Percentiles rank a stretch among this genome's conserved stretches.
phyloP scores from a whole-genome alignment of 2,797 vertebrate species.

The Gobionotothen gibberifrons region DNA sequence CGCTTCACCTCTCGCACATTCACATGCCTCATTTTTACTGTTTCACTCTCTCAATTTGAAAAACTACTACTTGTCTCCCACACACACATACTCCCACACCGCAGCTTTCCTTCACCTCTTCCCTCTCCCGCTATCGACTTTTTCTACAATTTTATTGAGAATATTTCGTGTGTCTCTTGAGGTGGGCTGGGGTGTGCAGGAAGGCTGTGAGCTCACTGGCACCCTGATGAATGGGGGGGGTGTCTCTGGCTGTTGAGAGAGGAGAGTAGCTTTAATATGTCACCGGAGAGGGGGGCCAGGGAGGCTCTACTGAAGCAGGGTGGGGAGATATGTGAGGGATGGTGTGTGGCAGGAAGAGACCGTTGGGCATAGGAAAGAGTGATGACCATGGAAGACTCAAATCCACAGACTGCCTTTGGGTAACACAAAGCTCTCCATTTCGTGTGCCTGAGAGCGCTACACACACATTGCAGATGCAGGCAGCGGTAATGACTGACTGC shows the following conservation, averaged over 20 bases:
- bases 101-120: not conserved
- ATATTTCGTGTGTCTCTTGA: constrained; percentile 42
- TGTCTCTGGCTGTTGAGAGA: constrained; percentile 72
- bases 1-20: constrained; percentile 54
- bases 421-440: constrained; percentile 69
- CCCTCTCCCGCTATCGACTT: not conserved
- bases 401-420: constrained; percentile 68
- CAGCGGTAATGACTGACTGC: constrained; percentile 46
- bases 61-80: constrained; percentile 37
- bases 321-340: constrained; percentile 73
- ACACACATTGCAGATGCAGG: constrained; percentile 53
- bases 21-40: constrained; percentile 27
- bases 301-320: constrained; percentile 62
- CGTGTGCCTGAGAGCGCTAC: constrained; percentile 32
- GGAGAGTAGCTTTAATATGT: constrained; percentile 78
- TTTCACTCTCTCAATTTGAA: constrained; percentile 54
- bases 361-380: constrained; percentile 75
- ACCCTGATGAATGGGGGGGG: constrained; percentile 78
- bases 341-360: constrained; percentile 73
- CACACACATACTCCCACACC: constrained; percentile 17
- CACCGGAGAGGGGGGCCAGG: constrained; percentile 68
- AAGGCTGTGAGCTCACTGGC: constrained; percentile 51
- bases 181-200: constrained; percentile 27
- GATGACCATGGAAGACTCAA: constrained; percentile 73
- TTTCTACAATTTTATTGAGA: constrained; percentile 37